Conservation (phyloP, 2,113 vertebrate species). For the Rhagologus leucostigma region DNA sequence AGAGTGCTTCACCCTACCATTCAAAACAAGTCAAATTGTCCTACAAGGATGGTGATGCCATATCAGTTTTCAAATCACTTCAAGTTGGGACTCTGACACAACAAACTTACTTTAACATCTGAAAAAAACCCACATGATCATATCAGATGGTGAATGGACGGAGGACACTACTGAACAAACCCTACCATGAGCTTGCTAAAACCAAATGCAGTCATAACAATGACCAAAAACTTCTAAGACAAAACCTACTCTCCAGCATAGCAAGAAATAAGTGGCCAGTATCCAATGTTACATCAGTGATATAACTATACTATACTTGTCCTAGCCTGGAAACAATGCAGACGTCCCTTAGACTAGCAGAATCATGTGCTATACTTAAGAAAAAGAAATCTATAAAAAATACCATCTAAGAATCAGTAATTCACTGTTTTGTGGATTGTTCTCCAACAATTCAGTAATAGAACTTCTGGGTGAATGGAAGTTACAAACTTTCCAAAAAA, state of each 20-base stretch:
- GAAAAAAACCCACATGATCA: background rate
- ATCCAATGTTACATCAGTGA: background rate
- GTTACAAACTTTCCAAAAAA: background rate
- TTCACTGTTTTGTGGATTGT: background rate
- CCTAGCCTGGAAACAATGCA: background rate
- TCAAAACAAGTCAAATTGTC: background rate
- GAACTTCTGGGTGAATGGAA: background rate
- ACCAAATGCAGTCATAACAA: background rate
- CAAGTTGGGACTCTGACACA: background rate
- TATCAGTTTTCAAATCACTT: background rate
- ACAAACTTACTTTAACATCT: background rate
- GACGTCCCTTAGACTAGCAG: background rate
- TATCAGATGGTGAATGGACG: background rate
- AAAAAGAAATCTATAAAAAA: background rate
- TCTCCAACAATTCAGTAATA: background rate
- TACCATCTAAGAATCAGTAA: background rate
- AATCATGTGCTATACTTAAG: background rate
- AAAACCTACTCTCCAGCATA: background rate
- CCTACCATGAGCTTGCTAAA: background rate
- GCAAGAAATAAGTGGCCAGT: background rate
- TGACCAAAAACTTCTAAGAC: background rate
- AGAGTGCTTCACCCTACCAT: background rate
- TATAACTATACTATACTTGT: background rate
- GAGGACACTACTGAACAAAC: background rate
- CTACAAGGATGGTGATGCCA: background rate